phyloP scores from a whole-genome alignment of 2,888 invertebrate genomes.

The Harpalus rubripes region DNA sequence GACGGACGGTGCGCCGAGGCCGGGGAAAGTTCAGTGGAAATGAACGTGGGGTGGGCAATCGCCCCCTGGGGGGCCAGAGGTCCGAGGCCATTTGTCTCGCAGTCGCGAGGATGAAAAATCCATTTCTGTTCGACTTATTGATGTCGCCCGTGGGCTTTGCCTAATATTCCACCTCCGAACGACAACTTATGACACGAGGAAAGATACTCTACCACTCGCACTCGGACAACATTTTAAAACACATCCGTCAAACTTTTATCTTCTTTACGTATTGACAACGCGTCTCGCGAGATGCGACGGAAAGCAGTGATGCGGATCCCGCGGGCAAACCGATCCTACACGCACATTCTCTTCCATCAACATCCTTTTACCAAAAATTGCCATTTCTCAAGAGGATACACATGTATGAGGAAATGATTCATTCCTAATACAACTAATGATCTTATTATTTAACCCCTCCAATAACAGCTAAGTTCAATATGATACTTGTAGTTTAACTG shows the following conservation, averaged over 20 bases:
- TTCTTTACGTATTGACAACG: conserved; percentile 9
- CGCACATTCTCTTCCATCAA: not conserved
- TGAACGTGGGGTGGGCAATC: conserved; percentile 71
- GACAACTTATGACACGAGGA: conserved; percentile 68
- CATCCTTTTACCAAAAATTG: not conserved
- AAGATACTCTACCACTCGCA: conserved; percentile 66
- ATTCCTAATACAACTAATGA: not conserved
- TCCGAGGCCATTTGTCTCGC: conserved; percentile 76
- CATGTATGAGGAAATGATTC: not conserved
- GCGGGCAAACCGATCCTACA: not conserved
- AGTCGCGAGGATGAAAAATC: conserved; percentile 77
- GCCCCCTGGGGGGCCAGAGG: conserved; percentile 74
- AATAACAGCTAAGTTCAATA: too few species aligned
- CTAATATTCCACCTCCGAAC: conserved; percentile 23
- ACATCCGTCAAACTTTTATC: conserved; percentile 73
- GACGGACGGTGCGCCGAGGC: conserved; percentile 3
- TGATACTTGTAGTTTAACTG: too few species aligned
- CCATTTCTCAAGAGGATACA: not conserved
- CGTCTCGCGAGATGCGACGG: not conserved
- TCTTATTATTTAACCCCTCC: not conserved
- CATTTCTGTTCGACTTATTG: conserved; percentile 79
- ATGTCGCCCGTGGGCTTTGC: conserved; percentile 75
- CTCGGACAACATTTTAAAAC: conserved; percentile 75
- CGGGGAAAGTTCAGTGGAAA: conserved; percentile 53
- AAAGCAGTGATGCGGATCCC: not conserved